phyloP scores from a whole-genome alignment of 2,797 vertebrate genomes.

The Rhinatrema bivittatum region DNA sequence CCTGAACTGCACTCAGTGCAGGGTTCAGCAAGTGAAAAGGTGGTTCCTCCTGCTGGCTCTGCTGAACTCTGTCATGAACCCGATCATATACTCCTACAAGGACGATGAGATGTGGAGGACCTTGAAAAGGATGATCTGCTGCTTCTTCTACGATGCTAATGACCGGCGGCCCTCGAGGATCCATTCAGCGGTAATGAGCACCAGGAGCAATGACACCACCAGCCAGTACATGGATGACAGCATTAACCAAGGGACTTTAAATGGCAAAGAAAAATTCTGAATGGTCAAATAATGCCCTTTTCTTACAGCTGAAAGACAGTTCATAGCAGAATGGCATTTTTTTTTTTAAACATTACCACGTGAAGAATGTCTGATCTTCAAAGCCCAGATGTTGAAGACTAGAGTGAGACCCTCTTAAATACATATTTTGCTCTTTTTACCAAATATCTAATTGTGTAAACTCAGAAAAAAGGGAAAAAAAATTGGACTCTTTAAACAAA shows the following conservation, averaged over 20 bases:
- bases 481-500: too few species aligned
- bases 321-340: too few species aligned
- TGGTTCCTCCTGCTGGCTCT: slow-evolving; percentile 90
- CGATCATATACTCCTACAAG: slow-evolving; percentile 95
- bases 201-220: slow-evolving; percentile 43
- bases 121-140: slow-evolving; percentile 81
- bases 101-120: slow-evolving; percentile 93
- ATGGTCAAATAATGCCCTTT: too few species aligned
- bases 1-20: slow-evolving; percentile 69
- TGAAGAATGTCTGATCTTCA: neutral
- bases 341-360: too few species aligned
- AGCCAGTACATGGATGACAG: slow-evolving; percentile 55
- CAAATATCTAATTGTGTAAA: too few species aligned
- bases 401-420: too few species aligned
- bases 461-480: too few species aligned
- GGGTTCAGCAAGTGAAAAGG: slow-evolving; percentile 72
- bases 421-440: too few species aligned
- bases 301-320: too few species aligned
- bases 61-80: slow-evolving; percentile 93
- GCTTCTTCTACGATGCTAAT: slow-evolving; percentile 58
- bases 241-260: slow-evolving; percentile 38
- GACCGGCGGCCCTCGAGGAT: slow-evolving; percentile 44
- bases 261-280: slow-evolving; percentile 38
- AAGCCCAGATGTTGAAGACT: too few species aligned
- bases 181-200: slow-evolving; percentile 50